These are phyloP conservation scores for Chitala chitala DNA, from an alignment of 2,113 vertebrate genomes.

Conservation along the genomic window DNA sequence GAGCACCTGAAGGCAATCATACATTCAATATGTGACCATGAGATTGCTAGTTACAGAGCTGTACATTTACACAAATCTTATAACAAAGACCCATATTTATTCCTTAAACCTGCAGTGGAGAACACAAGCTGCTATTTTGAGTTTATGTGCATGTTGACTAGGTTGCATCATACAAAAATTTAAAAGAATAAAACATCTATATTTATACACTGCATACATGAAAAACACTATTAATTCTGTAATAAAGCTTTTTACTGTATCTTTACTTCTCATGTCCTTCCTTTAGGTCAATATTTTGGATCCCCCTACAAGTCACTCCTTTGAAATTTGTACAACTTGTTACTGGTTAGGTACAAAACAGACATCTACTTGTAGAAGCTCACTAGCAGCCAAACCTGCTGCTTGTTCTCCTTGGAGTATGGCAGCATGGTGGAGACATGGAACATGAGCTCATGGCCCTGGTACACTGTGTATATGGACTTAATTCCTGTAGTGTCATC, in stretches of 20 bases:
- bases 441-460: constrained; percentile 98
- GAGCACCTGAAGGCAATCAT: not conserved
- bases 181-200: too few relatives aligned
- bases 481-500: constrained; percentile 91
- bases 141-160: too few relatives aligned
- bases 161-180: too few relatives aligned
- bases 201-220: too few relatives aligned
- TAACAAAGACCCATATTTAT: not conserved
- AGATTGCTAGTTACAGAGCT: not conserved
- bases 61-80: not conserved
- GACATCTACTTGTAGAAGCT: too few relatives aligned
- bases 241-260: too few relatives aligned
- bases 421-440: constrained; percentile 97
- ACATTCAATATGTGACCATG: constrained; percentile 1
- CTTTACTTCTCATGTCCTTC: not conserved
- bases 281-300: too few relatives aligned
- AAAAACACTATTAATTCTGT: too few relatives aligned
- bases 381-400: constrained; percentile 77
- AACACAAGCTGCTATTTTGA: not conserved
- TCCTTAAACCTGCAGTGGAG: not conserved
- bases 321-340: not conserved
- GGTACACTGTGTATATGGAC: constrained; percentile 94
- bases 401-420: constrained; percentile 96
- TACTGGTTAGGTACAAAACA: too few relatives aligned
- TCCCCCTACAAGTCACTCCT: not conserved